Percentiles rank a stretch among this genome's conserved stretches.
phyloP scores from a whole-genome alignment of 2,113 vertebrate species.

The Aix galericulata region DNA sequence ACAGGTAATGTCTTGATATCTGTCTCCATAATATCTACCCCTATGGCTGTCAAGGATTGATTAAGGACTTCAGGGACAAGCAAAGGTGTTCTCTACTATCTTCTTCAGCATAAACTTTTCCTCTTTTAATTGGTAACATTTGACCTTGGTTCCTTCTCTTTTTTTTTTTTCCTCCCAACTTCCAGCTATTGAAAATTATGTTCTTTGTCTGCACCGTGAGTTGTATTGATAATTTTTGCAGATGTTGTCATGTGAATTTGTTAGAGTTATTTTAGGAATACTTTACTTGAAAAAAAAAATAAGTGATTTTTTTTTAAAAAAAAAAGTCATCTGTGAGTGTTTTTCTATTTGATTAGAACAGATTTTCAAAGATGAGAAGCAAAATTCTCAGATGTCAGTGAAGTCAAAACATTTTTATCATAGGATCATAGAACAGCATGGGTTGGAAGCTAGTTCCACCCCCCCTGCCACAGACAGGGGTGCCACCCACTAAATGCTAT shows the following conservation, averaged over 20 bases:
- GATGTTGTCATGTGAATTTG: background rate
- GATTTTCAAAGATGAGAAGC: background rate
- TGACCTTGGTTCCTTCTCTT: constrained; percentile 7
- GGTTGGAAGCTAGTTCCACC: too few species aligned
- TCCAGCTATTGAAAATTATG: constrained; percentile 46
- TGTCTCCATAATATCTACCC: background rate
- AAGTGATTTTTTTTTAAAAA: background rate
- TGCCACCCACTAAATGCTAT: too few species aligned
- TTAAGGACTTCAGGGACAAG: background rate
- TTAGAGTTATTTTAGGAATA: background rate
- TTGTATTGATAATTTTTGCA: constrained; percentile 8
- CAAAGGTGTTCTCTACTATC: background rate
- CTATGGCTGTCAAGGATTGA: background rate
- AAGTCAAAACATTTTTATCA: background rate
- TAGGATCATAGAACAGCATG: too few species aligned
- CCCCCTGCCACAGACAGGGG: too few species aligned
- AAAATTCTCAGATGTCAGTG: background rate
- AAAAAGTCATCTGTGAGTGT: too few species aligned
- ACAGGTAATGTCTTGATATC: background rate
- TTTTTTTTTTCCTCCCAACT: background rate
- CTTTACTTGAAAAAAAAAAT: background rate
- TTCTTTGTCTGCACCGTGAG: constrained; percentile 24
- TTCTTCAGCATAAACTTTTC: background rate
- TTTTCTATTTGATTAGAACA: background rate
- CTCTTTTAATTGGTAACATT: background rate